Percentiles rank a stretch among this genome's conserved stretches.
These are phyloP conservation scores for Beris morrisii DNA, from an alignment of 2,888 invertebrate genomes.

Conservation along the genomic window DNA sequence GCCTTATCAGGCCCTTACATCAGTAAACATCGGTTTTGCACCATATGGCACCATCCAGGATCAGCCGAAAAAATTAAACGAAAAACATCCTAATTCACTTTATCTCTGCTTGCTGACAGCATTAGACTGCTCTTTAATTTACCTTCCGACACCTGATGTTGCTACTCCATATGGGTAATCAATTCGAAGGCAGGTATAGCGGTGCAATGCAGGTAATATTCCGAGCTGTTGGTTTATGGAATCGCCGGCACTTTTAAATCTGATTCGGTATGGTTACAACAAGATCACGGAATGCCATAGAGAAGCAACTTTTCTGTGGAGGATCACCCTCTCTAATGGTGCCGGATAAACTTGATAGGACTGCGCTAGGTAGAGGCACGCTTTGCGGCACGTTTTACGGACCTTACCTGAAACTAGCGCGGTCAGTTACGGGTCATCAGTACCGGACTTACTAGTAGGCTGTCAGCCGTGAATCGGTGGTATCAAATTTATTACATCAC, in stretches of 20 bases:
- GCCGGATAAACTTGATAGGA: not conserved
- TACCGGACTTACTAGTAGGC: too few species aligned
- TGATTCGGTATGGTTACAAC: conserved; percentile 13
- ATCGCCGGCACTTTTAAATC: conserved; percentile 12
- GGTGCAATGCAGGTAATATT: not conserved
- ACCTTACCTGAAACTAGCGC: too few species aligned
- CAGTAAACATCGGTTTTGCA: conserved; percentile 18
- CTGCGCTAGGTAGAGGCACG: not conserved
- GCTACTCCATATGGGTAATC: not conserved
- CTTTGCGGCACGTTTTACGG: not conserved
- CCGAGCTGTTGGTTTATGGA: conserved; percentile 21
- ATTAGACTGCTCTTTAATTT: conserved; percentile 23
- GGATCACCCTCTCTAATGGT: too few species aligned
- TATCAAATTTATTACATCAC: conserved; percentile 11
- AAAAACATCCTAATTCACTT: conserved; percentile 21
- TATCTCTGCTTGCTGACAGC: conserved; percentile 17
- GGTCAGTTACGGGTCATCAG: too few species aligned
- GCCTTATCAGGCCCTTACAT: conserved; percentile 16
- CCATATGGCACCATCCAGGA: conserved; percentile 19
- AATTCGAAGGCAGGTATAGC: not conserved
- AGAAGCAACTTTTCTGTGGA: too few species aligned
- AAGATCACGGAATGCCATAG: too few species aligned
- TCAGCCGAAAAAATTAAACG: not conserved
- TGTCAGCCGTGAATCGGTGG: not conserved
- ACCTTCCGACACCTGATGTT: conserved; percentile 25